phyloP scores from a whole-genome alignment of 1,140 invertebrate species.

The Lepidurus arcticus region DNA sequence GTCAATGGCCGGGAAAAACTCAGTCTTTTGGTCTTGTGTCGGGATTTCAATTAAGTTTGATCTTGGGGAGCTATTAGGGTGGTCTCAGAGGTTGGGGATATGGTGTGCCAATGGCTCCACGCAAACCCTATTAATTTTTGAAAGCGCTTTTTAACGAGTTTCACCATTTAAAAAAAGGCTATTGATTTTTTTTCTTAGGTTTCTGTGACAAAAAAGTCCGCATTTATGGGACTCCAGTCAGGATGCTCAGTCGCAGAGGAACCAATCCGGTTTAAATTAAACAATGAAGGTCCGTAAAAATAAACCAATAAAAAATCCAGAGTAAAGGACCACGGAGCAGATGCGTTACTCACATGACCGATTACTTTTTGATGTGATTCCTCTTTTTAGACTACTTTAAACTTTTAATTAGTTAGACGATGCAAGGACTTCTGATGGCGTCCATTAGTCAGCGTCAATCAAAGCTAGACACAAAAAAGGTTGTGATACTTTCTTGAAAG shows the following conservation, averaged over 20 bases:
- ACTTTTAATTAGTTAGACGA: too few relatives aligned
- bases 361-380: too few relatives aligned
- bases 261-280: too few relatives aligned
- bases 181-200: neutral
- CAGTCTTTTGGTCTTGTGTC: neutral
- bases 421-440: too few relatives aligned
- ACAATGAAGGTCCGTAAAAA: too few relatives aligned
- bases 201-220: neutral
- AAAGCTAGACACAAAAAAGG: too few relatives aligned
- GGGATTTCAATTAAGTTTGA: conserved; percentile 14
- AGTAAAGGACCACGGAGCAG: too few relatives aligned
- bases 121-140: neutral
- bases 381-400: too few relatives aligned
- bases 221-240: neutral
- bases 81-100: neutral
- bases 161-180: neutral
- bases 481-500: too few relatives aligned
- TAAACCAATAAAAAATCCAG: too few relatives aligned
- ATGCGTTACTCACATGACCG: too few relatives aligned
- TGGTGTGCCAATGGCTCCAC: neutral
- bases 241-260: neutral
- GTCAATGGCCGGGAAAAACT: conserved; percentile 21
- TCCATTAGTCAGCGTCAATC: too few relatives aligned
- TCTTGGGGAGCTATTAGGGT: conserved; percentile 3
- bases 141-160: conserved; percentile 15